phyloP scores from a whole-genome alignment of 2,113 vertebrate genomes.

The Nyctereutes procyonoides region DNA sequence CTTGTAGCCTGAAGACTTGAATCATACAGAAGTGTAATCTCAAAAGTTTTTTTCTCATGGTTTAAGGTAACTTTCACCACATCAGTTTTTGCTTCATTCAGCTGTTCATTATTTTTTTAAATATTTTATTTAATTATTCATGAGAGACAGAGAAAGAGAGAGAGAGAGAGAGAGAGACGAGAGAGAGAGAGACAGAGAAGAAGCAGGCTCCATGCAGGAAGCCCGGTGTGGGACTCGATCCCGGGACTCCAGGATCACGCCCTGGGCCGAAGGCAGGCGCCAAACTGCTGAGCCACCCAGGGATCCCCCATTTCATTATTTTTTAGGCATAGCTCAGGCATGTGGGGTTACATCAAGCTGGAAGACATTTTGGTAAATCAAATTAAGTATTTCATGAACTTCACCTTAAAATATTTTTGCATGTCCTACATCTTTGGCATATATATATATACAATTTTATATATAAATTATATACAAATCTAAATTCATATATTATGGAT shows the following conservation, averaged over 20 bases:
- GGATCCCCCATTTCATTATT: not conserved
- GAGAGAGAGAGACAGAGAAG: too few species aligned
- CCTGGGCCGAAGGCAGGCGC: too few species aligned
- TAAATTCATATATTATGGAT: too few species aligned
- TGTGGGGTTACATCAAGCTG: not conserved
- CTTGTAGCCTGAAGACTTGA: not conserved
- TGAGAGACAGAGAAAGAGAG: too few species aligned
- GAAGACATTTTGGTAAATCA: not conserved
- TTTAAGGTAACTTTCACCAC: not conserved
- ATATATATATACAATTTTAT: not conserved
- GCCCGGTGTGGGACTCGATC: too few species aligned
- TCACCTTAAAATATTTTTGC: not conserved
- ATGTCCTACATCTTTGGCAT: not conserved
- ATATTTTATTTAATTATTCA: too few species aligned
- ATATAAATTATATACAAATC: too few species aligned
- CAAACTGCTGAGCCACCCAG: too few species aligned
- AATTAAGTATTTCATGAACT: not conserved
- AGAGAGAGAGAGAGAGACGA: too few species aligned
- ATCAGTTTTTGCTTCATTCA: conserved; percentile 10
- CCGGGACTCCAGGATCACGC: too few species aligned
- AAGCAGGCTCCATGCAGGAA: too few species aligned
- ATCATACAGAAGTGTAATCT: not conserved
- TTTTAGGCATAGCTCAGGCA: not conserved
- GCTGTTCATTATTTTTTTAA: not conserved
- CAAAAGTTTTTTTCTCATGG: not conserved